Percentiles rank a stretch among this genome's conserved stretches.
phyloP scores from a whole-genome alignment of 1,140 invertebrate species.

The Drosophila albomicans region DNA sequence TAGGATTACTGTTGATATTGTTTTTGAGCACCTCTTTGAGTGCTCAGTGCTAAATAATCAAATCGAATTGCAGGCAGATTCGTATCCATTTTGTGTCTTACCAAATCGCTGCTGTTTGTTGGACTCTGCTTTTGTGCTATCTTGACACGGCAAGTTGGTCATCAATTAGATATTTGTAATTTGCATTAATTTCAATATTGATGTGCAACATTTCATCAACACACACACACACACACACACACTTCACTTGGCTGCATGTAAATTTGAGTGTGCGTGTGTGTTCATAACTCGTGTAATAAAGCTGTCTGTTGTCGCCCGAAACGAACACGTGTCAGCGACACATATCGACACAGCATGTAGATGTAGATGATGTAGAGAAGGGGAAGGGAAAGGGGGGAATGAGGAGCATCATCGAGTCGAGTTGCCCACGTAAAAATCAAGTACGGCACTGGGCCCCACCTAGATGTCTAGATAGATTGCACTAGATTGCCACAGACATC shows the following conservation, averaged over 20 bases:
- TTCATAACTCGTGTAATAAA: conserved; percentile 66
- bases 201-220: conserved; percentile 38
- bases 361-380: conserved; percentile 10
- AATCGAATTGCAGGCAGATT: not conserved
- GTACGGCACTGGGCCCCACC: conserved; percentile 30
- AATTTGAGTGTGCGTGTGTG: conserved; percentile 30
- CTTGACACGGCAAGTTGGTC: conserved; percentile 15
- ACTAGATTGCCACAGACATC: conserved; percentile 33
- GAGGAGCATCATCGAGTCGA: not conserved
- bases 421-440: conserved; percentile 46
- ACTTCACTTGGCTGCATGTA: conserved; percentile 20
- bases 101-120: not conserved
- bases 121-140: not conserved
- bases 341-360: conserved; percentile 49
- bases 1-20: not conserved
- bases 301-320: conserved; percentile 67
- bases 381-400: not conserved
- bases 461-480: conserved; percentile 57
- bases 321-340: conserved; percentile 77
- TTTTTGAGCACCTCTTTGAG: not conserved
- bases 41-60: not conserved
- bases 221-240: not conserved
- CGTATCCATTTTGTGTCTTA: not conserved
- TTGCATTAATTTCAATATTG: conserved; percentile 54
- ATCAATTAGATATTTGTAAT: conserved; percentile 52